phyloP scores from a whole-genome alignment of 2,113 vertebrate genomes.

The Triplophysa dalaica region DNA sequence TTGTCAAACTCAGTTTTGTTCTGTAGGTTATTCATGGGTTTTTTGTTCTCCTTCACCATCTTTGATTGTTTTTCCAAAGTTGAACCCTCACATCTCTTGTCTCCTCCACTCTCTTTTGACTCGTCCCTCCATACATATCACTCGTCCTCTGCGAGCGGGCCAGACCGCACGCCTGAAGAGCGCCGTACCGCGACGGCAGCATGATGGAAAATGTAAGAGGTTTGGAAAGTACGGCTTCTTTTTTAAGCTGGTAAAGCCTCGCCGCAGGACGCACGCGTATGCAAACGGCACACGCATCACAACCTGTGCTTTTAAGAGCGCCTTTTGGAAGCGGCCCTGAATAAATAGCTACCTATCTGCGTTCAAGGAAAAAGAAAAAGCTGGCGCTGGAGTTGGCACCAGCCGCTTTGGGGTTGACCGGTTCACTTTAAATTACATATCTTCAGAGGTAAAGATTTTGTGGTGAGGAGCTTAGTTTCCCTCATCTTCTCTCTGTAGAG shows the following conservation, averaged over 20 bases:
- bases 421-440: conserved; percentile 72
- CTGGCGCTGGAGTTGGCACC: conserved; percentile 62
- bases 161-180: not conserved
- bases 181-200: not conserved
- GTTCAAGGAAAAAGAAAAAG: conserved; percentile 9
- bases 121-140: not conserved
- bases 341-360: conserved; percentile 54
- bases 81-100: not conserved
- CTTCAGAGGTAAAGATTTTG: conserved; percentile 72
- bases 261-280: conserved; percentile 32
- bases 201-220: conserved; percentile 1
- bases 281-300: conserved; percentile 37
- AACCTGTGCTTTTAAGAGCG: conserved; percentile 45
- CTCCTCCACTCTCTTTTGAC: not conserved
- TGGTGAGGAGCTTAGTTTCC: conserved; percentile 56
- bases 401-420: conserved; percentile 61
- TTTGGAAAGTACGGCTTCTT: conserved; percentile 26
- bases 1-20: not conserved
- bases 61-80: not conserved
- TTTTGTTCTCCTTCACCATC: not conserved
- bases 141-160: not conserved
- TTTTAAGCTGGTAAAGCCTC: conserved; percentile 30
- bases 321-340: conserved; percentile 52
- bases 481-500: conserved; percentile 46
- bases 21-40: not conserved